Evolutionary conservation across 2,888 invertebrate genomes (phyloP).

Genomic region (Diarsia brunnea): DNA sequence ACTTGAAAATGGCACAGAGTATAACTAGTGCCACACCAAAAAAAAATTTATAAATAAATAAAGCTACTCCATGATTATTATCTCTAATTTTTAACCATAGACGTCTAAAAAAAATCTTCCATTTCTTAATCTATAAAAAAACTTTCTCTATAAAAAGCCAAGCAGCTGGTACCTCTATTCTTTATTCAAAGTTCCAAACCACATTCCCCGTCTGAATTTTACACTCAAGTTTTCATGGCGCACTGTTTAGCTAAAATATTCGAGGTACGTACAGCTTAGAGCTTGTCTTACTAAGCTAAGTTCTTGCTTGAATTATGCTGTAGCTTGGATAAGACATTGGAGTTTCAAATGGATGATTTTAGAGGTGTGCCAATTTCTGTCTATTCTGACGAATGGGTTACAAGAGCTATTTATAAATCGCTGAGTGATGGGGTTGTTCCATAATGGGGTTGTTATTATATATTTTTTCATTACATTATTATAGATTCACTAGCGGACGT

Average conservation of each 20-base stretch:
- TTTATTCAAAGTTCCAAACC: constrained; percentile 33
- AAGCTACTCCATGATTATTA: neutral
- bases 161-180: constrained; percentile 21
- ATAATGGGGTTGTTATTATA: too few species aligned
- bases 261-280: constrained; percentile 5
- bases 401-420: neutral
- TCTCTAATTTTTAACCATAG: neutral
- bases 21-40: too few species aligned
- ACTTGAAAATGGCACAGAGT: too few species aligned
- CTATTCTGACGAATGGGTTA: neutral
- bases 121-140: neutral
- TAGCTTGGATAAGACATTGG: neutral
- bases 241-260: constrained; percentile 37
- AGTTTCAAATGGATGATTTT: constrained; percentile 15
- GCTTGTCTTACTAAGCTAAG: constrained; percentile 13
- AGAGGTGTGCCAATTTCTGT: constrained; percentile 5
- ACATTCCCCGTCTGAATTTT: constrained; percentile 17
- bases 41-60: too few species aligned
- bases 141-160: neutral
- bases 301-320: constrained; percentile 11
- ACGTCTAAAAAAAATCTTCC: neutral
- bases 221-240: constrained; percentile 18
- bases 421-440: neutral
- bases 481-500: too few species aligned
- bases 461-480: too few species aligned